Base-by-base conservation (phyloP, 2,113 vertebrate species). In the Hippolais icterina region DNA sequence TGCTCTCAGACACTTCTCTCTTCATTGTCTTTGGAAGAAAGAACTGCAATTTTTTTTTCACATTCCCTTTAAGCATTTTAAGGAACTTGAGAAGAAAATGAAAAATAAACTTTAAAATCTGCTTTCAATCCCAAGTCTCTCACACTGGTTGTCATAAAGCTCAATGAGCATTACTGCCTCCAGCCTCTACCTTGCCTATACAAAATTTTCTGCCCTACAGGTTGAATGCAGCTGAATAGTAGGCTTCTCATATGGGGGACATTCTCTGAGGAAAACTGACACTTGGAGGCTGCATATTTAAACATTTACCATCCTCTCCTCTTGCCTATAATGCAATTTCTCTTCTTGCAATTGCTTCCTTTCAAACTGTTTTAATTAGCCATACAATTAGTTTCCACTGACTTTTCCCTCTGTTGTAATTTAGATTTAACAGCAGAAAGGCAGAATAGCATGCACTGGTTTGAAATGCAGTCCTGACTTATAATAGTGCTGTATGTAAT, bases 41-140 rank as follows among this genome's bases (percentile, higher is more conserved):
- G 31, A 47, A 42, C 52, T 39, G 11, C 5, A 27, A 5, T 65
- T 91, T 89, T 82, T 88, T 81, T 91, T 87, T 53, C 6, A 1
- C 24, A 59, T 83, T 92, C 88, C 70, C 86, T 92, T 86, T 78
- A 90, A 95, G 79, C 83, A 81, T 63, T 95, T 93, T 88, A 90
- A 85, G 79, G 75, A 94, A 94, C 80, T 93, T 94, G 72, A 60
- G 91, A 94, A 23, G 2, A 97, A 96, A 96, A 93, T 89, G 72
- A 97, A 96, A 97, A 96, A 89, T 89, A 94, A 86, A 94, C 91
- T 69, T 93, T 90, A 95, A 93, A 97, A 90, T 91, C 82, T 86
- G 83, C 66, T 96, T 96, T 92, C 69, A 77, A 72, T 88, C 81
- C 88, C 59, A n/a, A 93, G 90, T 47, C 68, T 88, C 93, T 92